Conservation (phyloP, 2,888 invertebrate species). For the Drosophila macrothrix region DNA sequence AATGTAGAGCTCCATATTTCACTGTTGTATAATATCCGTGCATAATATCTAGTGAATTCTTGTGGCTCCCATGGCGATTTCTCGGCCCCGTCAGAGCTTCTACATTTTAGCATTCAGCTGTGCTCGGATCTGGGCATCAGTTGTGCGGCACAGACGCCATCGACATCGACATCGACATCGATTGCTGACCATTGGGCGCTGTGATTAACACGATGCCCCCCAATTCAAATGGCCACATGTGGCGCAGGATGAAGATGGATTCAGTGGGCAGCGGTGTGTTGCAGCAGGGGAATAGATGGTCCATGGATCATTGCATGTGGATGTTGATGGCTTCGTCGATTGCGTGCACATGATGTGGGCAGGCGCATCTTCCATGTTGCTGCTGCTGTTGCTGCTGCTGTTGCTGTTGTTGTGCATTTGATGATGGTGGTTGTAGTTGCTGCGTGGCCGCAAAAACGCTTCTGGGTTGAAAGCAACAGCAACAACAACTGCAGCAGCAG, state of each 20-base stretch:
- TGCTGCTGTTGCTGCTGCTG: constrained; percentile 10
- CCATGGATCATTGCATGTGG: constrained; percentile 57
- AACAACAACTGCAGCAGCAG: constrained; percentile 33
- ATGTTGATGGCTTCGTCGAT: constrained; percentile 63
- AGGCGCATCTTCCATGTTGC: constrained; percentile 33
- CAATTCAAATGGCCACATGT: constrained; percentile 61
- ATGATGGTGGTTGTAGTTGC: constrained; percentile 48
- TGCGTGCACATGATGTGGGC: constrained; percentile 72
- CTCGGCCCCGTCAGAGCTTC: constrained; percentile 44
- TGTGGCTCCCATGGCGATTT: constrained; percentile 48
- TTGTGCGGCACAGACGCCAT: constrained; percentile 22
- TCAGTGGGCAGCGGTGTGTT: neutral
- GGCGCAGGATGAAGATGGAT: constrained; percentile 29
- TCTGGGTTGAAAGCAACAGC: constrained; percentile 63
- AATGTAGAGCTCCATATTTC: neutral
- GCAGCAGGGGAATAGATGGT: constrained; percentile 2
- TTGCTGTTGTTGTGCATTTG: constrained; percentile 45
- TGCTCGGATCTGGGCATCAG: constrained; percentile 26
- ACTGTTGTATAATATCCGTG: constrained; percentile 7
- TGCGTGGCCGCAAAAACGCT: constrained; percentile 69
- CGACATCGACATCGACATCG: constrained; percentile 24
- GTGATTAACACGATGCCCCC: constrained; percentile 57
- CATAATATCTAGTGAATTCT: constrained; percentile 12
- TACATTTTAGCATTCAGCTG: constrained; percentile 42
- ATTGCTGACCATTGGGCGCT: constrained; percentile 46